Conservation (phyloP, 2,113 vertebrate species). For the Tachysurus fulvidraco region DNA sequence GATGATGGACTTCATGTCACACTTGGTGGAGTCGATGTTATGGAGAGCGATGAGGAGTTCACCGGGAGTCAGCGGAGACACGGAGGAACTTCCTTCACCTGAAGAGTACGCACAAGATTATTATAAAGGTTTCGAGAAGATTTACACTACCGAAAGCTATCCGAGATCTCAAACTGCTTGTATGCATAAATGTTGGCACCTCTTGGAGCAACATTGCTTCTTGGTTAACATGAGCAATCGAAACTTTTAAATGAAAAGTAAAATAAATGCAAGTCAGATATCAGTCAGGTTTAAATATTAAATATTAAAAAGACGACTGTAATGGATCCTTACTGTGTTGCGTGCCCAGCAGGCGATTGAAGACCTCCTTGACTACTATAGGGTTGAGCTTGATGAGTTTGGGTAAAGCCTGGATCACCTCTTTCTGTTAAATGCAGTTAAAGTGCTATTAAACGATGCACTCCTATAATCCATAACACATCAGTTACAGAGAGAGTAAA, state of each 20-base stretch:
- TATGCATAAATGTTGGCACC: background rate
- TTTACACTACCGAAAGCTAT: background rate
- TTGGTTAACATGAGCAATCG: background rate
- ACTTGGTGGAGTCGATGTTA: constrained; percentile 90
- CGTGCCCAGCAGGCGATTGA: constrained; percentile 91
- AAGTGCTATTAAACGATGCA: background rate
- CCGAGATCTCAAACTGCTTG: background rate
- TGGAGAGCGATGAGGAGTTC: constrained; percentile 91
- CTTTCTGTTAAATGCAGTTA: constrained; percentile 73
- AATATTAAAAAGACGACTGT: background rate
- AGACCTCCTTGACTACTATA: constrained; percentile 96
- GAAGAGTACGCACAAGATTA: background rate
- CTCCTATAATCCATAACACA: background rate
- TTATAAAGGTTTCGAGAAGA: background rate
- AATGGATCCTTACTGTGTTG: constrained; percentile 82
- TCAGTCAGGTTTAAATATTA: background rate
- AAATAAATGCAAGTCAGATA: background rate
- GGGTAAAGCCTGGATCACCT: constrained; percentile 92
- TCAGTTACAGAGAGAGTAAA: background rate
- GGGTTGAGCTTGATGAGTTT: constrained; percentile 97
- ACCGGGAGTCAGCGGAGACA: constrained; percentile 89
- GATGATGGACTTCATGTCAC: constrained; percentile 97
- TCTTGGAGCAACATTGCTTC: background rate
- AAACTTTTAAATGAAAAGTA: too few relatives aligned
- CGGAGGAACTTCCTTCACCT: constrained; percentile 86